Evolutionary conservation across 2,797 vertebrate genomes (phyloP), one percentile per base, ranked within the genome.

Genomic region (Chrosomus eos): DNA sequence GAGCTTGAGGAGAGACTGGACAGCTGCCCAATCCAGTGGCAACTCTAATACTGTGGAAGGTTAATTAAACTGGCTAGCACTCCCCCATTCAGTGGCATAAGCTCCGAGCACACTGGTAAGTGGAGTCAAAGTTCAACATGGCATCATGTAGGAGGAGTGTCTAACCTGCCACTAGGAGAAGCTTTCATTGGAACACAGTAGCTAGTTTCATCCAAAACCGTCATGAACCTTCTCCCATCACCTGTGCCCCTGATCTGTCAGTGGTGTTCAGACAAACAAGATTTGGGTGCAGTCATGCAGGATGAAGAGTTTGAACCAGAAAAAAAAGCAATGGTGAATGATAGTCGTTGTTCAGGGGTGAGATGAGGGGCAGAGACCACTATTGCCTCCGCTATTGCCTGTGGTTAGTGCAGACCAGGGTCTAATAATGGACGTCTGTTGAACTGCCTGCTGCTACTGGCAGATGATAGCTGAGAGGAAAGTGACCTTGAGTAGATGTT

Each of bases 11-110:
- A 86, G 91, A 83, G 87, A 86, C 92, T 85, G 88, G 86, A 91
- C 93, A 93, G 90, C 91, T 93, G 93, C 88, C 90, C 75, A 88
- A 90, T 90, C 90, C 90, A 90, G 92, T 91, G 84, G 28, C 91
- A 91, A 88, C 86, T 85, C 88, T 90, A 89, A 80, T 83, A 80
- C 88, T 89, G 91, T 88, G 89, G 86, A 90, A 89, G 95, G 93
- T 95, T 96, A 95, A 95, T 95, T 94, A 95, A 95, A 94, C 89
- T 93, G 90, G 89, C 91, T 87, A 90, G 91, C 92, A 91, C 92
- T 90, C 91, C 87, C 84, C 82, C 87, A 85, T 91, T 92, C 92
- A 88, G 90, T 87, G 86, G 83, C 84, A 86, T 80, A 85, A 51
- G 87, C 87, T 88, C 90, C 86, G 88, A 93, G 90, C 91, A 92